phyloP scores from a whole-genome alignment of 2,113 vertebrate species.

The Bufo gargarizans region DNA sequence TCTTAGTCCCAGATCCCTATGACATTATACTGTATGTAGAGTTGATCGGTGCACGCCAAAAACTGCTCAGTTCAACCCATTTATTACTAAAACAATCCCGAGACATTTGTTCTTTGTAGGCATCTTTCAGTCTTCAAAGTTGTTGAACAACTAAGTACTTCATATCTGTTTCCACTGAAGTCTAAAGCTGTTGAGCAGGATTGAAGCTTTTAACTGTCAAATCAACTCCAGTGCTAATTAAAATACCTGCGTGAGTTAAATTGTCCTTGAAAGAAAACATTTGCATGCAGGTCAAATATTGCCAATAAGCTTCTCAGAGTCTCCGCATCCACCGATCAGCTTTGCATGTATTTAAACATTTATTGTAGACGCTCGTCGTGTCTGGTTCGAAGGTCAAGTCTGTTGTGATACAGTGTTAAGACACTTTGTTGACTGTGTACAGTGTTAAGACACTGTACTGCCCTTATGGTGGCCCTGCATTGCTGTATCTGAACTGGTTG shows the following conservation, averaged over 20 bases:
- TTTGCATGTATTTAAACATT: constrained; percentile 26
- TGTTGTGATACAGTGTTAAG: background rate
- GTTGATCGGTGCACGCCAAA: background rate
- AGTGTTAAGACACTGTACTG: background rate
- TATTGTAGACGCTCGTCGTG: constrained; percentile 35
- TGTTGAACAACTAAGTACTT: background rate
- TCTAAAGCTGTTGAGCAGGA: background rate
- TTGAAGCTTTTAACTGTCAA: constrained; percentile 36
- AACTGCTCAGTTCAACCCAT: background rate
- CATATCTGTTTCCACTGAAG: background rate
- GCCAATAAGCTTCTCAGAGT: background rate
- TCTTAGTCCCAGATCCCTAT: background rate
- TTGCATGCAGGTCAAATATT: constrained; percentile 55
- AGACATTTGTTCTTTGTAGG: background rate
- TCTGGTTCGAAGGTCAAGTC: background rate
- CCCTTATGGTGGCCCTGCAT: no score
- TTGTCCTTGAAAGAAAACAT: constrained; percentile 58
- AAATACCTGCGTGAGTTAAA: constrained; percentile 53
- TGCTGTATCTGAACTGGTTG: no score
- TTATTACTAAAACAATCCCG: background rate
- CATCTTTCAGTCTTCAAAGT: background rate
- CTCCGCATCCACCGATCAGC: constrained; percentile 27
- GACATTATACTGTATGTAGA: background rate
- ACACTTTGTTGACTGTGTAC: background rate
- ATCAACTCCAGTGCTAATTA: constrained; percentile 39